Evolutionary conservation across 2,797 vertebrate species (phyloP), one percentile per base, ranked within the genome.

Genomic region (Scomberomorus guttatus): DNA sequence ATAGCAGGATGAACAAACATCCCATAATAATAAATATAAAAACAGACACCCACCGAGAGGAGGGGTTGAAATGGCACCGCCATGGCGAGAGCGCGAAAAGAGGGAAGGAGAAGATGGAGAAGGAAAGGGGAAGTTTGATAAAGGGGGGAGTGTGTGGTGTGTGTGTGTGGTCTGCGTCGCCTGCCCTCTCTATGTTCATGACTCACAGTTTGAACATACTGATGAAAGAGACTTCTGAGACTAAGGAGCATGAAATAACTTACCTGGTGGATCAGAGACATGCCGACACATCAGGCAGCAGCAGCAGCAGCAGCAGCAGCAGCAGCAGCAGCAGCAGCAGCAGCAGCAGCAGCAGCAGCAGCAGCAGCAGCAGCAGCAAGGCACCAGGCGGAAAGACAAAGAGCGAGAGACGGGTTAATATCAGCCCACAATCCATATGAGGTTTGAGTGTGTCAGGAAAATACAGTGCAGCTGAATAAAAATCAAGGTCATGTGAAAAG

Each of bases 181-280:
- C 37, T 69, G 72, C 25, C 25, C 46, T 67, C 39, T 61, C 25
- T 60, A 6, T 61, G 34, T 66, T 80, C 50, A 27, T 77, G 64
- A 75, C 27, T 80, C 65, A 56, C n/a, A 61, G 75, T 79, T 68
- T 73, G 74, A 77, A 80, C 34, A 61, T 20, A 61, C 62, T 79
- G 64, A 87, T 86, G 52, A 89, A 82, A 78, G 75, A 70, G 25
- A 69, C 70, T 57, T 84, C 65, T 68, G 78, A 84, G 76, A 78
- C 50, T 74, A 74, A 84, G 20, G 69, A 77, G 68, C 86, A 83
- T 88, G 79, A 89, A 87, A 90, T 83, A 65, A 84, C 84, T 90
- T 81, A 93, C 87, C 91, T 92, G 87, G 71, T 74, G 81, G 81
- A 85, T 85, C 72, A 72, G 46, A 86, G 59, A 42, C 29, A 15